phyloP scores from a whole-genome alignment of 2,797 vertebrate species.

The Phalloptychus januarius region DNA sequence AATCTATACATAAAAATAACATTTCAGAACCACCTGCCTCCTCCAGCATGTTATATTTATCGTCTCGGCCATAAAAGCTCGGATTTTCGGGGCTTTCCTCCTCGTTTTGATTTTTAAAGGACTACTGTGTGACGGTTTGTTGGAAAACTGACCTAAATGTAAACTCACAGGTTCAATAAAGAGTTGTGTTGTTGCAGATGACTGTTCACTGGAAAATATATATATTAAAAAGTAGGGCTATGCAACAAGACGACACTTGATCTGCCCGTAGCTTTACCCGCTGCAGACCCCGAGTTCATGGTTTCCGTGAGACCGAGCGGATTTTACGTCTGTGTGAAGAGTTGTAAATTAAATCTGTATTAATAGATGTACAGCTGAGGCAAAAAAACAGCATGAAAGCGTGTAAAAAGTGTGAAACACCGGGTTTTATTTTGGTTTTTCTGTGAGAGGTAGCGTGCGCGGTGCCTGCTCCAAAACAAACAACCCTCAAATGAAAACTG shows the following conservation, averaged over 20 bases:
- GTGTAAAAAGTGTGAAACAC: conserved; percentile 44
- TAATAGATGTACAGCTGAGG: conserved; percentile 71
- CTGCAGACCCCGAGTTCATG: conserved; percentile 79
- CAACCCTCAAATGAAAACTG: conserved; percentile 51
- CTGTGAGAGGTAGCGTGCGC: conserved; percentile 56
- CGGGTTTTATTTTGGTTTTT: conserved; percentile 40
- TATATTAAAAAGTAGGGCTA: conserved; percentile 82
- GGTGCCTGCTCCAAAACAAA: conserved; percentile 62
- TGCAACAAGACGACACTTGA: conserved; percentile 89
- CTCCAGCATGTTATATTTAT: conserved; percentile 27
- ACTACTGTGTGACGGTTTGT: conserved; percentile 27
- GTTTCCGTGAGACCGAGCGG: conserved; percentile 88
- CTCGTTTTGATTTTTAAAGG: conserved; percentile 45
- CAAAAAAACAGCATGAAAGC: conserved; percentile 75
- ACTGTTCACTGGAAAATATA: conserved; percentile 70
- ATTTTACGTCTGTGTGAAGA: conserved; percentile 75
- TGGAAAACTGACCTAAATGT: conserved; percentile 28
- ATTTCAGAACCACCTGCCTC: conserved; percentile 39
- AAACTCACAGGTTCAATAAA: conserved; percentile 43
- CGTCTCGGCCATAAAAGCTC: conserved; percentile 52
- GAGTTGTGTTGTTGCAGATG: conserved; percentile 70
- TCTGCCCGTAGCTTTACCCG: conserved; percentile 83
- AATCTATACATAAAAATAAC: conserved; percentile 17
- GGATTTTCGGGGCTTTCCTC: conserved; percentile 29
- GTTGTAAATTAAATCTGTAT: conserved; percentile 59